A percentile compares a stretch with the other conserved stretches of the same genome.
phyloP scores from a whole-genome alignment of 2,797 vertebrate species.

The Coccyzus lansbergi region DNA sequence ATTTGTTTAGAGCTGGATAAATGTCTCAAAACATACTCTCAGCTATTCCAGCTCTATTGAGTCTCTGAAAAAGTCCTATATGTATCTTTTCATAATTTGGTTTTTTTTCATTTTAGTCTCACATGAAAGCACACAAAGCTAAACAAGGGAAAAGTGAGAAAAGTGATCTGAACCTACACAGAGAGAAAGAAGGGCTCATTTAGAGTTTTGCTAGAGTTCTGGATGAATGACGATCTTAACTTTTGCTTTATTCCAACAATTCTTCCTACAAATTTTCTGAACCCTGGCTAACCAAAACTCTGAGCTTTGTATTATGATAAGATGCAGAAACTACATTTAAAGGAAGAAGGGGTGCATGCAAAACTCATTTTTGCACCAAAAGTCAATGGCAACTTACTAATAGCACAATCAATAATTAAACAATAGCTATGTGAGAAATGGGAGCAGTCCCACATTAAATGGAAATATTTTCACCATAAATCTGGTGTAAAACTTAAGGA shows the following conservation, averaged over 20 bases:
- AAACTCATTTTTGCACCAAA: not conserved
- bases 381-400: not conserved
- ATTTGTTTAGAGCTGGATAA: constrained; percentile 56
- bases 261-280: not conserved
- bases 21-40: constrained; percentile 1
- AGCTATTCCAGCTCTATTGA: not conserved
- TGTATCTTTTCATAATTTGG: constrained; percentile 24
- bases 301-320: not conserved
- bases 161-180: constrained; percentile 21
- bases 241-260: not conserved
- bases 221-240: not conserved
- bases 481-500: not conserved
- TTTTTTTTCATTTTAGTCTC: constrained; percentile 46
- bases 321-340: not conserved
- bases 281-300: not conserved
- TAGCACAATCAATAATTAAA: not conserved
- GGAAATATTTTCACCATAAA: not conserved
- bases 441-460: not conserved
- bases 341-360: not conserved
- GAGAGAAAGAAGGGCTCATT: constrained; percentile 41
- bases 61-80: not conserved
- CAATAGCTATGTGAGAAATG: not conserved
- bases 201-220: constrained; percentile 35
- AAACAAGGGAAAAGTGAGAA: constrained; percentile 5
- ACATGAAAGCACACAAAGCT: constrained; percentile 29